Evolutionary conservation across 2,888 invertebrate genomes (phyloP).

Genomic region (Parasteatoda lunata): DNA sequence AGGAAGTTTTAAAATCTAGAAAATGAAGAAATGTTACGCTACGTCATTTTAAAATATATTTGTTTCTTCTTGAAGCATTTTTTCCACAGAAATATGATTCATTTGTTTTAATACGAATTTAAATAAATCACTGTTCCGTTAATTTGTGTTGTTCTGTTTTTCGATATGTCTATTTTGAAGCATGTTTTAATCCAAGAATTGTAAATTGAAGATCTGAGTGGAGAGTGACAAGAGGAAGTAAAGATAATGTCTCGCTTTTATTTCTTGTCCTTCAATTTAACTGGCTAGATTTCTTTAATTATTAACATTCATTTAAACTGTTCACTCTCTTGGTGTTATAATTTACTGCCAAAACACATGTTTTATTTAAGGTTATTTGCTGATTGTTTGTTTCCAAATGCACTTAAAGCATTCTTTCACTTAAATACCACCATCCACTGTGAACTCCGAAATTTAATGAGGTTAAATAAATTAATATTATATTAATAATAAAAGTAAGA

Average conservation of each 20-base stretch:
- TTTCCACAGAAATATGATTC: not conserved
- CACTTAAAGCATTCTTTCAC: no score
- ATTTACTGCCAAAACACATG: no score
- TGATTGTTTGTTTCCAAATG: no score
- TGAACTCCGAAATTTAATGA: no score
- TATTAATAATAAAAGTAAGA: no score
- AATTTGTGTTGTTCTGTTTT: not conserved
- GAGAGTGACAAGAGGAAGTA: not conserved
- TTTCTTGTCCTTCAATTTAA: not conserved
- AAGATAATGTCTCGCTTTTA: not conserved
- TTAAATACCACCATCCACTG: no score
- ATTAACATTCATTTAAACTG: no score
- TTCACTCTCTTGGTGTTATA: no score
- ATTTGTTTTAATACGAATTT: not conserved
- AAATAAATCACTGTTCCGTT: conserved; percentile 11
- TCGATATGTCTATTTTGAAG: not conserved
- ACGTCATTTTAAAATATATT: not conserved
- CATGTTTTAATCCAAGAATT: not conserved
- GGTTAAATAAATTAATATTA: no score
- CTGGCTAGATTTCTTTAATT: no score
- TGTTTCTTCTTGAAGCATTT: not conserved
- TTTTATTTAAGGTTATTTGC: no score
- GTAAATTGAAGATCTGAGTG: not conserved
- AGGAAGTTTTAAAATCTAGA: conserved; percentile 47
- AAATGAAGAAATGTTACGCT: conserved; percentile 17